Base-by-base conservation (phyloP, 1,140 invertebrate species). In the Oscheius sp. region DNA sequence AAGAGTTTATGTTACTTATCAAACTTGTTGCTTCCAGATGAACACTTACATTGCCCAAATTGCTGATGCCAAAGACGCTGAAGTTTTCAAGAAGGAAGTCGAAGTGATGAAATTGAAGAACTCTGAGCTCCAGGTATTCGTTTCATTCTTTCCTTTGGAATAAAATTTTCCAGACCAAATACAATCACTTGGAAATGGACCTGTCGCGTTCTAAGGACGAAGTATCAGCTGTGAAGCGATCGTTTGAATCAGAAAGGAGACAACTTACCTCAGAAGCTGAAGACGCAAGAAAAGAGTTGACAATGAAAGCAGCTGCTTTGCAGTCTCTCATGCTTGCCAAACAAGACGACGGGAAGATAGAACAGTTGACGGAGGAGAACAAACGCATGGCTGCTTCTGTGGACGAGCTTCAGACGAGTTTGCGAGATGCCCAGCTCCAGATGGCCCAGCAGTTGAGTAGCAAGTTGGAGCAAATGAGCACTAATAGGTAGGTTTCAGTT, bases 321-420 rank as follows among this genome's bases (percentile, higher is more conserved):
- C 73, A 77, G 61, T 72, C 74, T 0, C 38, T 77, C 28, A 75
- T 66, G 63, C 68, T 77, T 18, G 76, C 75, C n/a, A 77, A 77
- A 32, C 68, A 75, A 46, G 76, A 64, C 31, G 31, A 72, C 36
- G 71, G 29, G 18, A 72, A 45, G 38, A 3, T 34, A n/a, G 42
- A 46, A 29, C 46, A 32, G 58, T 52, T 68, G 20, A 75, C 58
- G 1, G 71, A 65, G 28, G 69, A 71, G 52, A 64, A 65, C 38
- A 58, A 71, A 28, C 26, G 28, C 38, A 42, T 71, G 69, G 34
- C 63, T 32, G 1, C 31, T 38, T 49, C 58, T 29, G 62, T 64
- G 31, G 69, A 71, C 26, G 62, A 65, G 28, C 31, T 71, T 4
- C 69, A 71, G 29, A 64, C 45, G 38, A n/a, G 31, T 7, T 3